Base-by-base conservation (phyloP, 2,888 invertebrate species). In the Eugnorisma glareosa region DNA sequence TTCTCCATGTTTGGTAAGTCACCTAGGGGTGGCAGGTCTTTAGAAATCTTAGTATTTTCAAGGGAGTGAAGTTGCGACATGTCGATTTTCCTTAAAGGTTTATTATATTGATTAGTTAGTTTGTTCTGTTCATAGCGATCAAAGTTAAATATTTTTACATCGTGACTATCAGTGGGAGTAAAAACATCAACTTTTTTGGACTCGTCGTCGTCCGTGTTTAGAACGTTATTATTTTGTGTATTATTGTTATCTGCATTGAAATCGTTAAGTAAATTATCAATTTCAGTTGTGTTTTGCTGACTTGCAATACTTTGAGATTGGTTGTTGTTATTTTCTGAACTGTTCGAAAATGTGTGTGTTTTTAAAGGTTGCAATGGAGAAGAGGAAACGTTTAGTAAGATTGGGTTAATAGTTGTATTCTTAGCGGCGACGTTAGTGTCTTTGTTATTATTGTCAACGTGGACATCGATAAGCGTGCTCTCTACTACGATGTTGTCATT, bases 41-140 rank as follows among this genome's bases (percentile, higher is more conserved):
- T 96, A 24, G 96, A 96, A 79, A 97, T 96, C 89, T 92, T 96
- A 18, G 96, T 97, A 75, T 95, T 96, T 91, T 96, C 96, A 73
- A 96, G 91, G 18, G 95, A 93, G 89, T 96, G 95, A 11, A 97
- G 90, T 83, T 97, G 96, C 6, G 96, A 93, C 94, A 96, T 94
- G 75, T 96, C 96, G 70, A 96, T 95, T 89, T 97, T 97, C 82
- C 94, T 94, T 70, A 96, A 86, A 40, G 96, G 93, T 82, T 94
- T 94, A 75, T 91, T 90, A 85, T 91, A 95, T 81, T 96, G 94
- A 87, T 89, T 92, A 77, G 92, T 88, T 63, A 94, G 87, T 90
- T 96, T 96, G 75, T 91, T 95, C 88, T 96, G 96, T 90, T 97
- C 97, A 79, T 97, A 97, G n/a, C 95, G 94, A 90, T 97, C 97